Base-by-base conservation (phyloP, 2,888 invertebrate species). In the Zhengitettix transpicula region DNA sequence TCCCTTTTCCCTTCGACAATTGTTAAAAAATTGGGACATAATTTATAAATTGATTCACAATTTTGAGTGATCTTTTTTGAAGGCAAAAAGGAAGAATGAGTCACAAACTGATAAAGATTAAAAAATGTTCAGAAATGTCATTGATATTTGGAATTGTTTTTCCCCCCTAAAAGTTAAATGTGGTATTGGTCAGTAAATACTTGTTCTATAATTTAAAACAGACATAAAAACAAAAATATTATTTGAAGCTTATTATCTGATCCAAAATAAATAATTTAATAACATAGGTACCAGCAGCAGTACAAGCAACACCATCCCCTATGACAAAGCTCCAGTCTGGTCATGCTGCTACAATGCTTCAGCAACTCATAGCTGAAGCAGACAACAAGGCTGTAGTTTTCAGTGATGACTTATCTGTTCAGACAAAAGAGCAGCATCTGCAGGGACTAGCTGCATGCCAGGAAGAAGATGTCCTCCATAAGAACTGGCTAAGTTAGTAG, bases 371-470 rank as follows among this genome's bases (percentile, higher is more conserved):
- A 65, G 95, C 98, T 59, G 85, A 92, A 66, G 90, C 87, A 0
- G 90, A 91, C 67, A 92, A 92, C 69, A 93, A 95, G 71, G 86
- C 92, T 56, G 89, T 97, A 1, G 98, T 95, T 41, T 97, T 96
- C 72, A 94, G 95, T 69, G 98, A 98, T 74, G 95, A 95, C 77
- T 82, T 94, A 61, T 84, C 86, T 8, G 82, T 84, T 0, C 83
- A 84, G 63, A 82, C 84, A 0, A 74, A 83, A 56, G 87, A 89
- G 60, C 85, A 89, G 66, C 86, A 84, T 68, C 74, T 89, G 64
- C 87, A 90, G 64, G 93, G 96, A 42, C 76, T 92, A 14, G 87
- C 90, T 60, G 93, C 91, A 0, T 91, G 91, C 69, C 86, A 87
- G 65, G 82, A 87, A 64, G 93, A 96, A 68, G 97, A 98, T 71